Evolutionary conservation across 1,140 invertebrate genomes (phyloP).

Genomic region (Hylyphantes graminicola): DNA sequence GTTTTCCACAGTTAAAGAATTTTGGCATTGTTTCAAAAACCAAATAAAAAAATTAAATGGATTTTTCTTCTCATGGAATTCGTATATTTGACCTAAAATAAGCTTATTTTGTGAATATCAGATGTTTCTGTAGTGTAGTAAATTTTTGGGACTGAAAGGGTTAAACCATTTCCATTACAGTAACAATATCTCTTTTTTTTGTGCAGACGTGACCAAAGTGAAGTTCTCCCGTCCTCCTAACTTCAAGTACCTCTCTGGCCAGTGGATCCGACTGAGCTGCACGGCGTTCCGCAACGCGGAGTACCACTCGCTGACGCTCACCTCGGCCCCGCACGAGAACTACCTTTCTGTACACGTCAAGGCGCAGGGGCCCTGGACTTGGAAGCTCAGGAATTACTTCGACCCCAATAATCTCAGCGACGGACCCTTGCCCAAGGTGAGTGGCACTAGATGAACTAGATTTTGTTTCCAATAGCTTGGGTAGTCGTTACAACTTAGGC

Average conservation of each 20-base stretch:
- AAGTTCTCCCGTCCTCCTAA: conserved; percentile 85
- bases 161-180: too few relatives aligned
- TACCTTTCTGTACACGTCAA: conserved; percentile 98
- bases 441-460: not conserved
- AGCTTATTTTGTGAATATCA: too few relatives aligned
- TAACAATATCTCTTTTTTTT: conserved; percentile 21
- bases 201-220: conserved; percentile 72
- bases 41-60: too few relatives aligned
- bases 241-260: conserved; percentile 92
- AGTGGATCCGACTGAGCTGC: conserved; percentile 91
- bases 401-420: conserved; percentile 94
- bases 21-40: too few relatives aligned
- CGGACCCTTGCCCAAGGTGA: conserved; percentile 80
- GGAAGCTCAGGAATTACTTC: conserved; percentile 97
- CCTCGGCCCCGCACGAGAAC: conserved; percentile 98
- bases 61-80: too few relatives aligned
- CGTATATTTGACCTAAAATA: too few relatives aligned
- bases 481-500: too few relatives aligned
- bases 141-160: too few relatives aligned
- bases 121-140: too few relatives aligned
- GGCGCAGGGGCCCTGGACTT: conserved; percentile 98
- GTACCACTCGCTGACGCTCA: conserved; percentile 98
- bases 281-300: conserved; percentile 91
- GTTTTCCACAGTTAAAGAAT: too few relatives aligned
- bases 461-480: too few relatives aligned